Evolutionary conservation across 2,797 vertebrate genomes (phyloP), one percentile per base, ranked within the genome.

Genomic region (Heliangelus exortis): DNA sequence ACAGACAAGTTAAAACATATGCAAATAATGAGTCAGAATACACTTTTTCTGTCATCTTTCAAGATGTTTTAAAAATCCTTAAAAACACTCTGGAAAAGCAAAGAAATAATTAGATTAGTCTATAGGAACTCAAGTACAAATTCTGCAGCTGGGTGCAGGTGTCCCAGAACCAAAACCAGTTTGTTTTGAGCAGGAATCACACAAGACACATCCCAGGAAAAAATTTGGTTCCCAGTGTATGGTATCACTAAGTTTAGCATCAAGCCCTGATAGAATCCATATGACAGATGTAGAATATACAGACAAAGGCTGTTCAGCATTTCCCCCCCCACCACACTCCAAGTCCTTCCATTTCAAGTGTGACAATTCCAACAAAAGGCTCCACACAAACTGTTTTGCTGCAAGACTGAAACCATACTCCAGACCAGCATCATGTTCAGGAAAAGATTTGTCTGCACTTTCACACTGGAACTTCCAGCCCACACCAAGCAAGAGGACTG

Each of bases 21-120:
- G 25, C 79, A 93, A 94, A 95, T 78, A 87, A 94, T 45, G 41
- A 93, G 58, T 25, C 83, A 90, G 74, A 90, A 84, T 71, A 84
- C 33, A 43, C 15, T 53, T 94, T 78, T 88, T 81, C 59, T 87
- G 57, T 76, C 76, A n/a, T 78, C 89, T 59, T 87, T 87, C 67
- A 89, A 87, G 41, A 53, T 1, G 1, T 96, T 94, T 77, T 95
- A 95, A 95, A 97, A 92, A 87, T 73, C 88, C 95, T 78, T 83
- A 87, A 92, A 95, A 80, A 97, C 91, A 97, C 90, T 94, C 94
- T 85, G 84, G 89, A 94, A 94, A 97, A 96, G 91, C 84, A 93
- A 97, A 89, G 84, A 79, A 84, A 67, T 92, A 75, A 81, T 45
- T 74, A 84, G 79, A 95, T 81, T 92, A 51, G 87, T 67, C 68